These are phyloP conservation scores for Eremophila alpestris DNA, from an alignment of 2,797 vertebrate species.

Conservation along the genomic window DNA sequence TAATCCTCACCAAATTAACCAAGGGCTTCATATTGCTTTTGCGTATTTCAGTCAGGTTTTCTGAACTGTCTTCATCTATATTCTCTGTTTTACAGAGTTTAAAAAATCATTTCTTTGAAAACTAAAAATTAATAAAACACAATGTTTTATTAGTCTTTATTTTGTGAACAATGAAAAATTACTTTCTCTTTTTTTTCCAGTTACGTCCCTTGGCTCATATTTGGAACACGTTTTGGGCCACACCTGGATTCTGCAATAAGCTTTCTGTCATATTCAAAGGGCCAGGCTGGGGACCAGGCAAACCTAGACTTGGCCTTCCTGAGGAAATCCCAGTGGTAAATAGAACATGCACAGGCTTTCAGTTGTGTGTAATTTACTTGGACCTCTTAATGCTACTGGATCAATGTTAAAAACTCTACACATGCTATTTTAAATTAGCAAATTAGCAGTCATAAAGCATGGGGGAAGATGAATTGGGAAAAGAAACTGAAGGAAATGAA, in stretches of 20 bases:
- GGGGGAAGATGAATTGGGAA: constrained; percentile 20
- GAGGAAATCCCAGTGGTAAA: constrained; percentile 84
- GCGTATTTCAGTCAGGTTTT: background rate
- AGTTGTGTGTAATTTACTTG: constrained; percentile 16
- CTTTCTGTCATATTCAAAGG: constrained; percentile 89
- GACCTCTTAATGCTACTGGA: constrained; percentile 28
- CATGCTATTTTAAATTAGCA: constrained; percentile 47
- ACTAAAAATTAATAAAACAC: background rate
- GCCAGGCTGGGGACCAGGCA: constrained; percentile 91
- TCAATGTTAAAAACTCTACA: constrained; percentile 40
- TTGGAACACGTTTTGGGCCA: constrained; percentile 81
- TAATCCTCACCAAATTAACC: background rate
- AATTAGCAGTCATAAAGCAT: constrained; percentile 28
- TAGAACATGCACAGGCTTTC: constrained; percentile 48
- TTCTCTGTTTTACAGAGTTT: background rate
- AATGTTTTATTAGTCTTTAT: background rate
- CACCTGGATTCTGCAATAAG: constrained; percentile 82
- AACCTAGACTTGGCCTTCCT: constrained; percentile 86
- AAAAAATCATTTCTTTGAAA: background rate
- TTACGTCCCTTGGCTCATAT: constrained; percentile 83
- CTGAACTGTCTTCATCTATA: background rate
- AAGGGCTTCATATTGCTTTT: background rate
- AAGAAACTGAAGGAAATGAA: constrained; percentile 38
- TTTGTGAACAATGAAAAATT: constrained; percentile 6
- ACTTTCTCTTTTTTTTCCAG: constrained; percentile 68